A percentile compares a stretch with the other conserved stretches of the same genome.
phyloP scores from a whole-genome alignment of 2,113 vertebrate genomes.

The Podarcis muralis region DNA sequence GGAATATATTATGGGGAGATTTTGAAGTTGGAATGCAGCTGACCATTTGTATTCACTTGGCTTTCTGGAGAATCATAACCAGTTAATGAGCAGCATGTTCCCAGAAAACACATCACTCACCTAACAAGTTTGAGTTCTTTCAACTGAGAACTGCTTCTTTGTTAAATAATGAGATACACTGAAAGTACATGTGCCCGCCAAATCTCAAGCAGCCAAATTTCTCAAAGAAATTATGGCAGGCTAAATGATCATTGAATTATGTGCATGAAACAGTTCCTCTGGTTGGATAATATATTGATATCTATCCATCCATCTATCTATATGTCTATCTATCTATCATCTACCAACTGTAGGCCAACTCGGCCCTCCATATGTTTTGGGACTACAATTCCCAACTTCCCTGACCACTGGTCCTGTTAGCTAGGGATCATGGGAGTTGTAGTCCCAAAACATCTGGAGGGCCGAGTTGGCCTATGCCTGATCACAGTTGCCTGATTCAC shows the following conservation, averaged over 20 bases:
- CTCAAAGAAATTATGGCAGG: conserved; percentile 11
- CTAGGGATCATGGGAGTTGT: too few relatives aligned
- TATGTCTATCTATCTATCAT: too few relatives aligned
- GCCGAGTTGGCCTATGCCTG: too few relatives aligned
- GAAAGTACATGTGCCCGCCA: conserved; percentile 17
- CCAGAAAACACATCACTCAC: conserved; percentile 50
- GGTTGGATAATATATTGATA: not conserved
- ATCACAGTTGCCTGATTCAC: too few relatives aligned
- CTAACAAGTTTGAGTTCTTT: conserved; percentile 15
- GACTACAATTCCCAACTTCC: too few relatives aligned
- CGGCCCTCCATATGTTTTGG: too few relatives aligned
- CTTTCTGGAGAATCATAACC: conserved; percentile 47
- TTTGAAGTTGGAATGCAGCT: conserved; percentile 57
- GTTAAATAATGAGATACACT: not conserved
- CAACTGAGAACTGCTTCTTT: not conserved
- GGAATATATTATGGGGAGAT: conserved; percentile 60
- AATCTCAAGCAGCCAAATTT: conserved; percentile 10
- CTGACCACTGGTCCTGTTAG: too few relatives aligned
- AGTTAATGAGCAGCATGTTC: conserved; percentile 49
- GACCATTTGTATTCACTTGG: conserved; percentile 58
- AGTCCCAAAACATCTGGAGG: too few relatives aligned
- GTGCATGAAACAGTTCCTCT: accelerated
- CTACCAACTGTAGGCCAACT: too few relatives aligned
- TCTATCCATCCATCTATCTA: too few relatives aligned
- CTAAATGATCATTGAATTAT: not conserved